Evolutionary conservation across 2,797 vertebrate species (phyloP).

Genomic region (Paedocypris micromegethes): DNA sequence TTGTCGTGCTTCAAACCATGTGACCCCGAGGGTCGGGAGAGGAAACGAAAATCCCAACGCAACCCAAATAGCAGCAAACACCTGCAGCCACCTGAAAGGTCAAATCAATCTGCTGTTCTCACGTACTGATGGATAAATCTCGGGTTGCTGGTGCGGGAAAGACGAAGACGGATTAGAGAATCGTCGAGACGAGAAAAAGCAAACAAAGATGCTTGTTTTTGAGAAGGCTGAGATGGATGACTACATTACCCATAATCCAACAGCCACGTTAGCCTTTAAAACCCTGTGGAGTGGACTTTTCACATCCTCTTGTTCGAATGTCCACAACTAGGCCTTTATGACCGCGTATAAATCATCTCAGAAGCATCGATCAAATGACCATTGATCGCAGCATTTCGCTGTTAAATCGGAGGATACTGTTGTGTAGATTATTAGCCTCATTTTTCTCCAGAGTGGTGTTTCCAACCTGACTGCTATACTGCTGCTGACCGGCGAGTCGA

Average conservation of each 20-base stretch:
- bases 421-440: slow-evolving; percentile 41
- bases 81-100: slow-evolving; percentile 41
- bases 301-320: slow-evolving; percentile 28
- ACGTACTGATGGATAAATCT: slow-evolving; percentile 62
- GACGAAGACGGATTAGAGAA: slow-evolving; percentile 46
- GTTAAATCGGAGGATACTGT: slow-evolving; percentile 41
- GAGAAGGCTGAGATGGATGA: slow-evolving; percentile 17
- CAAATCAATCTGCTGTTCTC: slow-evolving; percentile 64
- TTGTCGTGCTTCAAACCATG: neutral
- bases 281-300: slow-evolving; percentile 27
- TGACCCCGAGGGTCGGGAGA: slow-evolving; percentile 20
- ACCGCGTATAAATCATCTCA: slow-evolving; percentile 42
- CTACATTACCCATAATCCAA: slow-evolving; percentile 12
- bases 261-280: slow-evolving; percentile 8
- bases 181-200: slow-evolving; percentile 32
- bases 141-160: slow-evolving; percentile 55
- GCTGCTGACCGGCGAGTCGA: slow-evolving; percentile 39
- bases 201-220: slow-evolving; percentile 7
- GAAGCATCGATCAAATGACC: slow-evolving; percentile 40
- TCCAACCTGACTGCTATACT: slow-evolving; percentile 29
- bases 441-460: slow-evolving; percentile 37
- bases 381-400: slow-evolving; percentile 42
- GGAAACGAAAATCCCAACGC: slow-evolving; percentile 13
- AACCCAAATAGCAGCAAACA: slow-evolving; percentile 35
- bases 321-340: slow-evolving; percentile 39